Percentiles rank a stretch among this genome's conserved stretches.
Evolutionary conservation across 1,140 invertebrate genomes (phyloP).

Genomic region (Drosophila baimaii): DNA sequence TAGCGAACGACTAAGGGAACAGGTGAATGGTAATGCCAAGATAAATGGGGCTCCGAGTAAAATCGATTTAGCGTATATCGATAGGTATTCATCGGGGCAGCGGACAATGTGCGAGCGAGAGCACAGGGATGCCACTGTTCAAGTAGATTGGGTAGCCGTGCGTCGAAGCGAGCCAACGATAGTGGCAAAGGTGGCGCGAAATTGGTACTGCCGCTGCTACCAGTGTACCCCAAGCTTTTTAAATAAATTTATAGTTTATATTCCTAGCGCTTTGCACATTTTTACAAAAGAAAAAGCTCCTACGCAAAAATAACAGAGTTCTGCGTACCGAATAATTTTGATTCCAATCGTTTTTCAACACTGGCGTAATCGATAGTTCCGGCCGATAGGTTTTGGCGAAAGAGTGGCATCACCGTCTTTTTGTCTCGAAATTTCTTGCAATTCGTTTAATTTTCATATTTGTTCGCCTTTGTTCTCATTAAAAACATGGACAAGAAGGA

Average conservation of each 20-base stretch:
- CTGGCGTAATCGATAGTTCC: constrained; percentile 6
- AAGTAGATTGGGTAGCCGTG: neutral
- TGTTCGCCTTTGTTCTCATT: neutral
- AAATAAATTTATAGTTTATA: neutral
- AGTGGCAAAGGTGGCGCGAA: neutral
- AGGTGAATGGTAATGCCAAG: constrained; percentile 8
- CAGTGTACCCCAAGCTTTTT: neutral
- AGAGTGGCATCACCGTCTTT: constrained; percentile 17
- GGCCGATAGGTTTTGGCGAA: neutral
- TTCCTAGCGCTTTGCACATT: neutral
- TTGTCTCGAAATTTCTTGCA: neutral
- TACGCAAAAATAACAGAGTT: neutral
- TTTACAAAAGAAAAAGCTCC: neutral
- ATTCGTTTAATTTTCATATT: neutral
- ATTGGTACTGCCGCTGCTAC: neutral
- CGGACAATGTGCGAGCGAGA: neutral
- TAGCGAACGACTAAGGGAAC: constrained; percentile 8
- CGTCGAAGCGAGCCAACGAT: constrained; percentile 40
- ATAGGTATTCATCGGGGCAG: neutral
- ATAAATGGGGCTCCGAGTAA: neutral
- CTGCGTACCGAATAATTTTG: neutral
- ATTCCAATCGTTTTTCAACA: neutral
- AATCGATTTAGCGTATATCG: neutral
- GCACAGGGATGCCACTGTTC: neutral
- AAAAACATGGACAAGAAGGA: constrained; percentile 19